Percentiles rank a stretch among this genome's conserved stretches.
Conservation (phyloP, 2,113 vertebrate species). For the Sinosuthora webbiana region DNA sequence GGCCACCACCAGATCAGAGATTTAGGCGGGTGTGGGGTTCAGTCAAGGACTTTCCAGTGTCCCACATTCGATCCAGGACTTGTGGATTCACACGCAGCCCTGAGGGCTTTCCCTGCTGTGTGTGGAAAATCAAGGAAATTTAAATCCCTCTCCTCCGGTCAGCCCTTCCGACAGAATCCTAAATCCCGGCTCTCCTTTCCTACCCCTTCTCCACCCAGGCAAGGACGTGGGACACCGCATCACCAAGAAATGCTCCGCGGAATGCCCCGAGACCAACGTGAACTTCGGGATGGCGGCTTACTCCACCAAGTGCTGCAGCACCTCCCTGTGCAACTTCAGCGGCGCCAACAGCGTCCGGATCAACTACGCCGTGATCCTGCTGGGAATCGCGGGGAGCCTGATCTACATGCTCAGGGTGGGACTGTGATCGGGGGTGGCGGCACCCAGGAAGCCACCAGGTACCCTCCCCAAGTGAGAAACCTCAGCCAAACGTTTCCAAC, state of each 20-base stretch:
- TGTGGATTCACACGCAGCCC: neutral
- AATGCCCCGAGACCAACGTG: neutral
- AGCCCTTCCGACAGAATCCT: neutral
- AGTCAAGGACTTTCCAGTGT: neutral
- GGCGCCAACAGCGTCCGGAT: slow-evolving; percentile 46
- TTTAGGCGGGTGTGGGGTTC: neutral
- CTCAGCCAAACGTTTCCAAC: neutral
- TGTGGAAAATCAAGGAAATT: neutral
- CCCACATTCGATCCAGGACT: neutral
- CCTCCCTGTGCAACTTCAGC: slow-evolving; percentile 45
- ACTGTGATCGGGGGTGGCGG: neutral
- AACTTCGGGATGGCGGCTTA: neutral
- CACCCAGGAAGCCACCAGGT: neutral
- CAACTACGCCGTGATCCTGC: neutral
- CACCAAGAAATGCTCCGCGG: slow-evolving; percentile 45
- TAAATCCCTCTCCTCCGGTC: neutral
- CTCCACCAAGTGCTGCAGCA: slow-evolving; percentile 47
- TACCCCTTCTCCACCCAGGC: neutral
- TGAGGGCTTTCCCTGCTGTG: fast-evolving
- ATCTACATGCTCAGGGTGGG: neutral
- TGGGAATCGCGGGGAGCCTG: neutral
- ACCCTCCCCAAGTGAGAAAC: neutral
- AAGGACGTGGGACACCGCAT: neutral
- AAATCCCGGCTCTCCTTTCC: neutral
- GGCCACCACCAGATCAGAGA: neutral